phyloP scores from a whole-genome alignment of 1,140 invertebrate species.

The Heterodera schachtii region DNA sequence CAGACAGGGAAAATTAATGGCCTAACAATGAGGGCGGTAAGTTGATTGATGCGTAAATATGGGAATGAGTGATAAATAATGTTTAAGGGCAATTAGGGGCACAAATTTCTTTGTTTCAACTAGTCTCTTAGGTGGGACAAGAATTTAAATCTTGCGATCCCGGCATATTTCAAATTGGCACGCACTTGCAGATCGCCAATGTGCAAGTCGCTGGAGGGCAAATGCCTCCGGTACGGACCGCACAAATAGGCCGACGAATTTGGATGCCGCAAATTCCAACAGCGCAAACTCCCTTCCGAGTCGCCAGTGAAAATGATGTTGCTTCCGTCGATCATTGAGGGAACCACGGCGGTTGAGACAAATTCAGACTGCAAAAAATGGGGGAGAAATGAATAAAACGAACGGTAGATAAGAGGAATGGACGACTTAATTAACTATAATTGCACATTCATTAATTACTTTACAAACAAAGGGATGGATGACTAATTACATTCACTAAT shows the following conservation, averaged over 20 bases:
- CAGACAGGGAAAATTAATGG: no score
- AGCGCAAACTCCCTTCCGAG: constrained; percentile 53
- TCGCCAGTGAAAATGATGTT: constrained; percentile 52
- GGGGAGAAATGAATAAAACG: neutral
- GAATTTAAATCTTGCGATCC: no score
- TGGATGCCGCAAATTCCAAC: constrained; percentile 45
- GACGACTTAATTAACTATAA: neutral
- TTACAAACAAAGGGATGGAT: no score
- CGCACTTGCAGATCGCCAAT: constrained; percentile 24
- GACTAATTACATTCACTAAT: neutral
- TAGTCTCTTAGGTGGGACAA: no score
- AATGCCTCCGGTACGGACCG: constrained; percentile 52
- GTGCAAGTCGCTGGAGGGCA: constrained; percentile 22
- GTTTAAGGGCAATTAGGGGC: no score
- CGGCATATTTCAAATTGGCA: no score
- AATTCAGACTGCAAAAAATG: neutral
- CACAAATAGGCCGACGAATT: constrained; percentile 50
- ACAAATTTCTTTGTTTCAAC: no score
- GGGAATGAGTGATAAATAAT: no score
- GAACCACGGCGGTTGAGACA: neutral
- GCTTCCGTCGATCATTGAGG: constrained; percentile 5
- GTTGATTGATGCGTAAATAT: no score
- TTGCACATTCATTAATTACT: no score
- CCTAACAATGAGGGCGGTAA: no score
- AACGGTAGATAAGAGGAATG: neutral